phyloP scores from a whole-genome alignment of 1,140 invertebrate species.

The Diorhabda carinulata region DNA sequence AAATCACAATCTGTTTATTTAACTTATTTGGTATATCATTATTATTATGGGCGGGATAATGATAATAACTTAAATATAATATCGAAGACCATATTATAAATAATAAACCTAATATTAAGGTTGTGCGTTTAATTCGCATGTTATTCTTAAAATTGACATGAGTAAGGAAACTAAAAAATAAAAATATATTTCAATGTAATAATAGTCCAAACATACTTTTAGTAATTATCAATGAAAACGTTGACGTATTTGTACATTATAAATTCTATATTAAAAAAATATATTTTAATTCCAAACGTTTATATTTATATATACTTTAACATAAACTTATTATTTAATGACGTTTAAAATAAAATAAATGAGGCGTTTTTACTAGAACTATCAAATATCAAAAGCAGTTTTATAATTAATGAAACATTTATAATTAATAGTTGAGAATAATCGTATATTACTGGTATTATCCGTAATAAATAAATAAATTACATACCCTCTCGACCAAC shows the following conservation, averaged over 20 bases:
- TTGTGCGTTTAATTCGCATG: conserved; percentile 36
- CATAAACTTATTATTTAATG: too few relatives aligned
- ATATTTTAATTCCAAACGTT: too few relatives aligned
- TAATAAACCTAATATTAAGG: conserved; percentile 33
- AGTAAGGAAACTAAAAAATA: neutral
- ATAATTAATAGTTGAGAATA: too few relatives aligned
- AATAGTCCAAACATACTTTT: neutral
- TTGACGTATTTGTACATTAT: too few relatives aligned
- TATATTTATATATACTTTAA: too few relatives aligned
- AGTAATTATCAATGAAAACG: neutral
- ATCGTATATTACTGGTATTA: too few relatives aligned
- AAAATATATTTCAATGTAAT: too few relatives aligned
- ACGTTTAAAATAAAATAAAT: too few relatives aligned
- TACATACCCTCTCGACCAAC: neutral
- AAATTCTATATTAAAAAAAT: too few relatives aligned
- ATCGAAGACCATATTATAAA: conserved; percentile 41
- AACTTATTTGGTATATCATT: conserved; percentile 27
- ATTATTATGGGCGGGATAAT: conserved; percentile 28
- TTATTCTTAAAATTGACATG: conserved; percentile 14
- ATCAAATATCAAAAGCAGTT: too few relatives aligned
- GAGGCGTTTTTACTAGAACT: too few relatives aligned
- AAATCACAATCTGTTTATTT: conserved; percentile 32
- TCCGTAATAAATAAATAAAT: neutral
- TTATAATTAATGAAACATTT: too few relatives aligned
- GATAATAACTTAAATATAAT: conserved; percentile 39